Evolutionary conservation across 2,113 vertebrate species (phyloP), one percentile per base, ranked within the genome.

Genomic region (Monopterus albus): DNA sequence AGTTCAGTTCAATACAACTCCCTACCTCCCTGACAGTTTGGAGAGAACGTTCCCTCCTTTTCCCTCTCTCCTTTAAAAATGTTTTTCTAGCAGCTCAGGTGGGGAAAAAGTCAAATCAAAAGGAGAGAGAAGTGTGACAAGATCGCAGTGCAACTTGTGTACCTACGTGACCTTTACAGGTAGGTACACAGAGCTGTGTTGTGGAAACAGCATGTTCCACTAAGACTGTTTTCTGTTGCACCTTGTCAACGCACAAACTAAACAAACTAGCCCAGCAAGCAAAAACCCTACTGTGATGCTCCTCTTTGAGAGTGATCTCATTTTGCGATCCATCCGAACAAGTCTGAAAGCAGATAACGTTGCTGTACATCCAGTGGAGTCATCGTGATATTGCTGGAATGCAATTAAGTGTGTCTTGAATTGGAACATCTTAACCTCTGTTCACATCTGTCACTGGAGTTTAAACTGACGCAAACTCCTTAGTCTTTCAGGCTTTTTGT

Each of bases 311-410:
- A n/a, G 11, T 2, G 18, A 72, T 50, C 7, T 38, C 20, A 38
- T 2, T 61, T 50, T 40, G 51, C 2, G 1, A 60, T 20, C 50
- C 39, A 57, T 52, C 43, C 62, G 52, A 76, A 71, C 60, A 71
- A 14, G 67, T 81, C 47, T 81, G 83, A 68, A 61, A 65, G 77
- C 35, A 63, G 35, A 75, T 49, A 26, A 61, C 2, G 0, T 31
- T 45, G 9, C 25, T 26, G 3, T 1, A 25, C 4, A 35, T 14
- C 6, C 13, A 35, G 36, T 1, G 21, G 3, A 55, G 2, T 21
- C 12, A 26, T 13, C 17, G 21, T 9, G 23, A 39, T 21, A 2
- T 26, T 1, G 17, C 31, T 62, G 68, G 85, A 84, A 84, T 81
- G 81, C 35, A 29, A 65, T 15, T 6, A 50, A 71, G 38, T 20